Percentiles rank a stretch among this genome's conserved stretches.
phyloP scores from a whole-genome alignment of 2,888 invertebrate species.

The Cynaeus angustus region DNA sequence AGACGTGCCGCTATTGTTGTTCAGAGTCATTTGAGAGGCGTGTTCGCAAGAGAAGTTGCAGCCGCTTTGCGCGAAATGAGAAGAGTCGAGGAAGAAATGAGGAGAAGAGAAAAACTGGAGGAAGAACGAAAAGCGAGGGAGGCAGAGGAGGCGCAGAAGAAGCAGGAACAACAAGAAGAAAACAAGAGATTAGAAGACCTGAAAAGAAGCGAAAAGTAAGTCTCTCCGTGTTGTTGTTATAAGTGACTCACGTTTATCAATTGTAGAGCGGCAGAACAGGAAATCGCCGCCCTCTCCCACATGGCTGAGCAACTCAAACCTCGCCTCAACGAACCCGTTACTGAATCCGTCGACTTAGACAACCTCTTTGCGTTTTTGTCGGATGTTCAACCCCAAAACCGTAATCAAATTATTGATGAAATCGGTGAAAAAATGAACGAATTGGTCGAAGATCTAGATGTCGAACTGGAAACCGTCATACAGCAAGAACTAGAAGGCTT shows the following conservation, averaged over 20 bases:
- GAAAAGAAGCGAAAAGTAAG: constrained; percentile 79
- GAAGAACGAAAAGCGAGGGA: constrained; percentile 80
- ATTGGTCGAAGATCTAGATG: constrained; percentile 86
- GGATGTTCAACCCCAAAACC: constrained; percentile 78
- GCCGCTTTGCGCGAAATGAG: constrained; percentile 90
- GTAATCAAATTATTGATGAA: constrained; percentile 82
- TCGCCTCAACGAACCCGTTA: constrained; percentile 72
- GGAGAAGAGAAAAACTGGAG: constrained; percentile 83
- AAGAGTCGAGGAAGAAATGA: constrained; percentile 89
- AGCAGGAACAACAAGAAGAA: constrained; percentile 46
- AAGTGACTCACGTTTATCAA: not conserved
- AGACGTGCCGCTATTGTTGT: constrained; percentile 90
- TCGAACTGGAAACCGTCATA: constrained; percentile 81
- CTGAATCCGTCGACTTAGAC: constrained; percentile 89
- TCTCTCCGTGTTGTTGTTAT: constrained; percentile 12
- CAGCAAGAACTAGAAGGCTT: constrained; percentile 77
- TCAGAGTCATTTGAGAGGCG: constrained; percentile 89
- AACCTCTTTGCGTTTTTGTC: constrained; percentile 93
- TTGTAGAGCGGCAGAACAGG: constrained; percentile 78
- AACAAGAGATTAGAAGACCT: constrained; percentile 70
- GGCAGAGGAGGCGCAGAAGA: constrained; percentile 72
- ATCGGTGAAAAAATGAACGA: constrained; percentile 90
- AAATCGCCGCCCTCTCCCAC: constrained; percentile 81
- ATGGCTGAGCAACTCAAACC: constrained; percentile 83
- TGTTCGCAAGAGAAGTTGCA: constrained; percentile 92